Conservation (phyloP, 2,797 vertebrate genomes). For the Acipenser transmontanus region DNA sequence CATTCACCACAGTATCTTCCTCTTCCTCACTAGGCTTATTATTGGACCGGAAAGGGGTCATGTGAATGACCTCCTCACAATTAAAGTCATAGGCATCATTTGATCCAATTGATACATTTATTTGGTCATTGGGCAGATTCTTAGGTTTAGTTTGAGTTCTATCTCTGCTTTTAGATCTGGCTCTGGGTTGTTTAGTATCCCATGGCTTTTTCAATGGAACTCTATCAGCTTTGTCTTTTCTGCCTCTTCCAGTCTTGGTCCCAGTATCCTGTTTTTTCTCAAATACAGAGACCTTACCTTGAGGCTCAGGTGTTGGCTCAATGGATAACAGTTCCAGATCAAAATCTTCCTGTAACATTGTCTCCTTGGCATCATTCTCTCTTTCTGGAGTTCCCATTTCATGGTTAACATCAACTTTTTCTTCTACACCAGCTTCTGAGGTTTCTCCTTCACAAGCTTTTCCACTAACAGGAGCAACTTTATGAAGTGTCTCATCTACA, state of each 20-base stretch:
- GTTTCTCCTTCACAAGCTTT: neutral
- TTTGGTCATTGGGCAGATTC: constrained; percentile 39
- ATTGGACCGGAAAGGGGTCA: constrained; percentile 72
- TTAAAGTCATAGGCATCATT: constrained; percentile 85
- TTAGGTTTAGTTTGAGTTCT: constrained; percentile 39
- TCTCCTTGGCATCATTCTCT: constrained; percentile 12
- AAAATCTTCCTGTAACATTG: constrained; percentile 25
- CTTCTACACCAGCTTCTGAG: too few species aligned
- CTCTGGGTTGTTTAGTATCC: constrained; percentile 62
- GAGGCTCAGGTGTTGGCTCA: constrained; percentile 36
- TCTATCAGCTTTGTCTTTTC: constrained; percentile 47
- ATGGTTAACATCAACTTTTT: too few species aligned
- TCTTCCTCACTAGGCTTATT: constrained; percentile 24
- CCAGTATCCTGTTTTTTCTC: constrained; percentile 29
- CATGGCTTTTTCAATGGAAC: constrained; percentile 65
- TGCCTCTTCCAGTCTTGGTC: constrained; percentile 45
- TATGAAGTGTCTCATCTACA: neutral
- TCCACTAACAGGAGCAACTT: neutral
- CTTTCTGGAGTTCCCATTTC: neutral
- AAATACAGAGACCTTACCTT: constrained; percentile 29
- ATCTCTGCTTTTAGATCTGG: constrained; percentile 58
- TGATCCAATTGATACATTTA: constrained; percentile 55
- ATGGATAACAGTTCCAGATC: constrained; percentile 5
- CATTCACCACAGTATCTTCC: neutral
- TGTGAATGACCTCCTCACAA: constrained; percentile 73